Percentiles rank a stretch among this genome's conserved stretches.
These are phyloP conservation scores for Carcharodon carcharias DNA, from an alignment of 2,797 vertebrate genomes.

Conservation along the genomic window DNA sequence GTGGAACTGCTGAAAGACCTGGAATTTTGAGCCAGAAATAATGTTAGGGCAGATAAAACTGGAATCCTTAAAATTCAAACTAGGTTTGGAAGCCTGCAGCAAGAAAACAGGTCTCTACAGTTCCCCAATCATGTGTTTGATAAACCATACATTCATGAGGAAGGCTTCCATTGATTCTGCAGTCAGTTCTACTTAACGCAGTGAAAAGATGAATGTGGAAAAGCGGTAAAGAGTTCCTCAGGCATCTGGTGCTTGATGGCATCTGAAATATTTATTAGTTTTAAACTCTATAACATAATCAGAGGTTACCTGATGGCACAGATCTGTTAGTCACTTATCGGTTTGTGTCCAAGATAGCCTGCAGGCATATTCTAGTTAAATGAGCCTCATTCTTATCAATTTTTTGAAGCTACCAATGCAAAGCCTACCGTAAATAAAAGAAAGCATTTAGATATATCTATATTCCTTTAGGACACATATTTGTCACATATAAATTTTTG, in stretches of 20 bases:
- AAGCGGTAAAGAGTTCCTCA: slow-evolving; percentile 32
- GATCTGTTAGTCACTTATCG: not conserved
- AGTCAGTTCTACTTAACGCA: slow-evolving; percentile 36
- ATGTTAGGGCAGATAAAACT: not conserved
- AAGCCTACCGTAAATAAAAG: not conserved
- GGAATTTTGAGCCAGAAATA: not conserved
- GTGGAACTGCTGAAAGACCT: not conserved
- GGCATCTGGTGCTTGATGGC: slow-evolving; percentile 3
- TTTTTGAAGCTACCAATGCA: not conserved
- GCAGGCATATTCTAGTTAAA: not conserved
- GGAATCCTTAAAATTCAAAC: not conserved
- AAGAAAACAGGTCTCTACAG: not conserved
- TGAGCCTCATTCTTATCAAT: not conserved
- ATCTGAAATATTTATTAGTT: slow-evolving; percentile 31
- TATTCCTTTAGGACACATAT: not conserved
- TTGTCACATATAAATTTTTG: not conserved
- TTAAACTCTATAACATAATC: slow-evolving; percentile 31
- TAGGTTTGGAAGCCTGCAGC: slow-evolving; percentile 11
- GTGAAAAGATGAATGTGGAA: slow-evolving; percentile 7
- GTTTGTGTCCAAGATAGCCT: not conserved
- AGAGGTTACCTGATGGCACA: not conserved
- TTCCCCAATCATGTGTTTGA: slow-evolving; percentile 42
- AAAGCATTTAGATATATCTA: not conserved
- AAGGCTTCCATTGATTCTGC: slow-evolving; percentile 43
- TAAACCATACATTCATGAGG: slow-evolving; percentile 41